Evolutionary conservation across 2,797 vertebrate genomes (phyloP).

Genomic region (Pangasius larnaudii): DNA sequence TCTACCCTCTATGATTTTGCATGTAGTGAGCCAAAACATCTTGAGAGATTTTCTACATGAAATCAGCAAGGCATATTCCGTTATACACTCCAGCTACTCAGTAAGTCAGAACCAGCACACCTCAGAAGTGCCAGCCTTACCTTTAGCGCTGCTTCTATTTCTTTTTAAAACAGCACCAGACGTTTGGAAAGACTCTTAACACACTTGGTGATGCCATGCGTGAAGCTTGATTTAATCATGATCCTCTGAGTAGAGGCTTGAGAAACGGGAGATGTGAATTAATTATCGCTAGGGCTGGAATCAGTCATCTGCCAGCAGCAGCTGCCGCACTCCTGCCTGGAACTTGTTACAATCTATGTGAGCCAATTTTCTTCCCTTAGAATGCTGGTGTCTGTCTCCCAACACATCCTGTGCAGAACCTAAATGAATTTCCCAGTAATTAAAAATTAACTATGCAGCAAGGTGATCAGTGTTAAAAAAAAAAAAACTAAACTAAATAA

Average conservation of each 20-base stretch:
- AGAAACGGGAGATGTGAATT: slow-evolving; percentile 46
- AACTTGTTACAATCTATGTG: slow-evolving; percentile 40
- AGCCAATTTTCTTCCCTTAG: slow-evolving; percentile 43
- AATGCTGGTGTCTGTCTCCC: slow-evolving; percentile 40
- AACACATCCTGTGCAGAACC: slow-evolving; percentile 31
- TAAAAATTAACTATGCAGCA: slow-evolving; percentile 35
- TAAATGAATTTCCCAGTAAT: slow-evolving; percentile 44
- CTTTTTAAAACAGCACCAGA: not conserved
- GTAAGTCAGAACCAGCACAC: not conserved
- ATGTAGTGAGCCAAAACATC: not conserved
- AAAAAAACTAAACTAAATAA: not conserved
- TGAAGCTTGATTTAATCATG: slow-evolving; percentile 42
- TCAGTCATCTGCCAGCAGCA: slow-evolving; percentile 52
- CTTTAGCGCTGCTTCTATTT: not conserved
- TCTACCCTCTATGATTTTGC: not conserved
- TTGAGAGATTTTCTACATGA: not conserved
- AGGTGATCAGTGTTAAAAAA: not conserved
- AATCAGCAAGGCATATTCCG: not conserved
- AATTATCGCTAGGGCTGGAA: slow-evolving; percentile 47
- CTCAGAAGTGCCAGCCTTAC: not conserved
- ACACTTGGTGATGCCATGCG: slow-evolving; percentile 1
- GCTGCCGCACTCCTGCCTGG: slow-evolving; percentile 52
- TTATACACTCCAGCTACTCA: not conserved
- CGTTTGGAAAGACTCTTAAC: not conserved
- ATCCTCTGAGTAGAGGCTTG: slow-evolving; percentile 26